These are phyloP conservation scores for Andrena trimmerana DNA, from an alignment of 2,888 invertebrate species.

Conservation along the genomic window DNA sequence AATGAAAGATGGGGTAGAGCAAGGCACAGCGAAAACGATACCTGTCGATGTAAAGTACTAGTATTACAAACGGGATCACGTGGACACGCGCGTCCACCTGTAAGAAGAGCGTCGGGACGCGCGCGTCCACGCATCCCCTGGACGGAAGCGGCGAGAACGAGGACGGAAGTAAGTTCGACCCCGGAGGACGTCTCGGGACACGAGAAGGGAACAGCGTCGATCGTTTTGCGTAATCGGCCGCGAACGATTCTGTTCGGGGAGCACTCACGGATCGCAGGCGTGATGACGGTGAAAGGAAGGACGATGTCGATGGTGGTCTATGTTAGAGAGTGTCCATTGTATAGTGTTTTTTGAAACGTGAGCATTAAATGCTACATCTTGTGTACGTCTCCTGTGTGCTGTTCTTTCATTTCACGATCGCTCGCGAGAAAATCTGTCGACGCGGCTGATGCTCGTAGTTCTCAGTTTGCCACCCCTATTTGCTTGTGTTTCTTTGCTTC, in stretches of 20 bases:
- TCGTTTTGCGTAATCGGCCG: slow-evolving; percentile 69
- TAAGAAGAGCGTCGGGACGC: slow-evolving; percentile 71
- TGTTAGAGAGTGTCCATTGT: slow-evolving; percentile 85
- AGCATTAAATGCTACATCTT: slow-evolving; percentile 85
- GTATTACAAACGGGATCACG: slow-evolving; percentile 76
- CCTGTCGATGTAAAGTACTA: slow-evolving; percentile 80
- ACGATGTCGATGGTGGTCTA: slow-evolving; percentile 83
- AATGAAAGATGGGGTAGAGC: slow-evolving; percentile 3
- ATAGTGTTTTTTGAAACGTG: slow-evolving; percentile 85
- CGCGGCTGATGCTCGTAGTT: slow-evolving; percentile 58
- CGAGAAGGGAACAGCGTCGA: slow-evolving; percentile 68
- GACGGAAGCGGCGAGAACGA: slow-evolving; percentile 32
- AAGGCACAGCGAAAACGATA: slow-evolving; percentile 59
- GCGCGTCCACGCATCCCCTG: slow-evolving; percentile 50
- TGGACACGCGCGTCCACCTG: slow-evolving; percentile 70
- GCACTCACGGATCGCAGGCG: slow-evolving; percentile 69
- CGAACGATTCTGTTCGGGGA: slow-evolving; percentile 68
- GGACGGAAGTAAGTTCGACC: slow-evolving; percentile 15
- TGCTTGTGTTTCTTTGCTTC: background rate
- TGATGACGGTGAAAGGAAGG: slow-evolving; percentile 77
- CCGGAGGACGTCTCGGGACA: slow-evolving; percentile 32
- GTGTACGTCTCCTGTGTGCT: slow-evolving; percentile 80
- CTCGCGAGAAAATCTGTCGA: slow-evolving; percentile 59
- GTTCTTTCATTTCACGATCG: slow-evolving; percentile 66
- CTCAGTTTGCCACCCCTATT: background rate